phyloP scores from a whole-genome alignment of 1,140 invertebrate species.

The Leptinotarsa undecemlineata region DNA sequence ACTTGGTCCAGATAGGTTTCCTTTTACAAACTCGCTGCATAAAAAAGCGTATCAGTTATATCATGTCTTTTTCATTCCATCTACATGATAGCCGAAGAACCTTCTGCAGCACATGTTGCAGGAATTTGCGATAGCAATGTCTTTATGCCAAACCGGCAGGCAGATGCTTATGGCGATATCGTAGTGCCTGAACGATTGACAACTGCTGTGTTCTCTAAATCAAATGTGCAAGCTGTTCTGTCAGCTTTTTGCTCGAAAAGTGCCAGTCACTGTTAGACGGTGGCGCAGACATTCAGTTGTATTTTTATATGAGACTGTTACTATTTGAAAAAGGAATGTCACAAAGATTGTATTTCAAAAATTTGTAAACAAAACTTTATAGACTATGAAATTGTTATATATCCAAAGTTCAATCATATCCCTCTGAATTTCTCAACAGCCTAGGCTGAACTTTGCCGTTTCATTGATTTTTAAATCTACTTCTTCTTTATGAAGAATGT shows the following conservation, averaged over 20 bases:
- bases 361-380: too few relatives aligned
- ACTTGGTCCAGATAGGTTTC: slow-evolving; percentile 11
- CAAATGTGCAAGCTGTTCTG: slow-evolving; percentile 35
- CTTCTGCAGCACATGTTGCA: slow-evolving; percentile 38
- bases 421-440: too few relatives aligned
- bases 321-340: too few relatives aligned
- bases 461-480: too few relatives aligned
- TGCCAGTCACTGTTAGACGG: slow-evolving; percentile 14
- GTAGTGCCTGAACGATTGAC: slow-evolving; percentile 38
- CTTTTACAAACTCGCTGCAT: slow-evolving; percentile 11
- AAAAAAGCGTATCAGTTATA: slow-evolving; percentile 14
- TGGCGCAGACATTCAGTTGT: background rate
- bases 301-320: too few relatives aligned
- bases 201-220: slow-evolving; percentile 42
- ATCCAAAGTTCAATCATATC: too few relatives aligned
- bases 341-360: too few relatives aligned
- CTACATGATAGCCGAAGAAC: slow-evolving; percentile 19
- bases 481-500: too few relatives aligned
- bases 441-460: too few relatives aligned
- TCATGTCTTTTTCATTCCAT: slow-evolving; percentile 5
- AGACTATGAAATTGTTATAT: too few relatives aligned
- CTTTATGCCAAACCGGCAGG: slow-evolving; percentile 35
- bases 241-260: slow-evolving; percentile 16
- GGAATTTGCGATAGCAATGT: slow-evolving; percentile 43
- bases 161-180: slow-evolving; percentile 47